Evolutionary conservation across 2,888 invertebrate species (phyloP).

Genomic region (Plagodis pulveraria): DNA sequence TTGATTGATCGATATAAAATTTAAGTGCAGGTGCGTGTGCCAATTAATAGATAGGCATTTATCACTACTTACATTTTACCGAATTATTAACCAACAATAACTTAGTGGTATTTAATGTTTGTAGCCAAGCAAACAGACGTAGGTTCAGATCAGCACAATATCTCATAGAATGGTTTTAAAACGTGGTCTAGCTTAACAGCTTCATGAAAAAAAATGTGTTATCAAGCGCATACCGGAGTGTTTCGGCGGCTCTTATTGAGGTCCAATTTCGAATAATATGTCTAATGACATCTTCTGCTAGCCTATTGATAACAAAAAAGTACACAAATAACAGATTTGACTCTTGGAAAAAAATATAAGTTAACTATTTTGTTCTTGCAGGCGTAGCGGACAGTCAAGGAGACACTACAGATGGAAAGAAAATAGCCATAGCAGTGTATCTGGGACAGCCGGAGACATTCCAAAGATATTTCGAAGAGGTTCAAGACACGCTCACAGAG

Average conservation of each 20-base stretch:
- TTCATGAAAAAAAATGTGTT: no score
- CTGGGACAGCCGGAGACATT: conserved; percentile 93
- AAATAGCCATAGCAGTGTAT: conserved; percentile 94
- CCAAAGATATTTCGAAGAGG: conserved; percentile 87
- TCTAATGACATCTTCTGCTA: no score
- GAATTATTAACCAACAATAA: not conserved
- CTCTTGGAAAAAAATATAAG: no score
- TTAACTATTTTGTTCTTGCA: conserved; percentile 40
- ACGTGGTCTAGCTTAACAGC: no score
- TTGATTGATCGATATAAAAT: conserved; percentile 27
- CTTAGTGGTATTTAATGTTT: no score
- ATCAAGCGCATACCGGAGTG: no score
- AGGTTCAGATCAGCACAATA: conserved; percentile 1
- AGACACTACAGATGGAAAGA: conserved; percentile 92
- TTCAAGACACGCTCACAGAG: conserved; percentile 87
- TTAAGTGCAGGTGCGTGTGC: conserved; percentile 18
- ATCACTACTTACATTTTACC: conserved; percentile 24
- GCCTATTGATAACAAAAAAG: no score
- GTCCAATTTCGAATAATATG: no score
- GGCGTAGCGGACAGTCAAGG: conserved; percentile 85
- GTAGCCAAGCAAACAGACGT: no score
- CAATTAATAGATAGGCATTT: conserved; percentile 22
- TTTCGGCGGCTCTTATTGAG: no score
- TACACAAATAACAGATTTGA: no score
- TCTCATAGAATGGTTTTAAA: no score